Conservation (phyloP, 1,140 invertebrate species). For the Gryon sp. region DNA sequence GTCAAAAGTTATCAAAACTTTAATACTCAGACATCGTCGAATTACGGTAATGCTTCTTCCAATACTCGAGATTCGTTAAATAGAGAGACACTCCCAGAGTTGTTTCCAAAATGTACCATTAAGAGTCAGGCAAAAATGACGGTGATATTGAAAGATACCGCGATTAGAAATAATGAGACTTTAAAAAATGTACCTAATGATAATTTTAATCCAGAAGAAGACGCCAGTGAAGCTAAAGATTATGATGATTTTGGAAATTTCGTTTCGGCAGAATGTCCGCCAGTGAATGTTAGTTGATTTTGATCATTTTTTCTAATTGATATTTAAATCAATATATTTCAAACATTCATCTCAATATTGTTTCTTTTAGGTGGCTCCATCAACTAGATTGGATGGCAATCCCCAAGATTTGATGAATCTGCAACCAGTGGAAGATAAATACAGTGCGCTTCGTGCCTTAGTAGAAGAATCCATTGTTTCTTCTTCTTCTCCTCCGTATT, state of each 20-base stretch:
- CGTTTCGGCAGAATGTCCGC: slow-evolving; percentile 46
- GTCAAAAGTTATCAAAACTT: slow-evolving; percentile 55
- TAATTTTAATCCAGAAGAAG: slow-evolving; percentile 25
- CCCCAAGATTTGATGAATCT: slow-evolving; percentile 75
- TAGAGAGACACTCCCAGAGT: slow-evolving; percentile 65
- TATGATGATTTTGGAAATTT: slow-evolving; percentile 56
- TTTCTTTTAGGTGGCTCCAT: slow-evolving; percentile 41
- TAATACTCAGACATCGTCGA: slow-evolving; percentile 46
- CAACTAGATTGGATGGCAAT: slow-evolving; percentile 52
- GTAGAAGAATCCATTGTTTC: slow-evolving; percentile 65
- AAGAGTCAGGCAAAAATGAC: slow-evolving; percentile 75
- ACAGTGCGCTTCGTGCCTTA: slow-evolving; percentile 78
- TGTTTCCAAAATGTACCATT: slow-evolving; percentile 77
- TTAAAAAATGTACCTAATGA: slow-evolving; percentile 53
- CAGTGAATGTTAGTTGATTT: slow-evolving; percentile 26
- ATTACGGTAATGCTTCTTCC: slow-evolving; percentile 1
- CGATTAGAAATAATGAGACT: slow-evolving; percentile 72
- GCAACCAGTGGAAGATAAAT: slow-evolving; percentile 77
- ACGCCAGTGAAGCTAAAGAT: slow-evolving; percentile 41
- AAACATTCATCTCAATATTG: no score
- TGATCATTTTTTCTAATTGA: background rate
- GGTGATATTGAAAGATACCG: slow-evolving; percentile 78
- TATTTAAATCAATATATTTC: slow-evolving; percentile 21
- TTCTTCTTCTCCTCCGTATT: slow-evolving; percentile 18
- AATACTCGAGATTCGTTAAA: slow-evolving; percentile 43